Evolutionary conservation across 2,113 vertebrate species (phyloP).

Genomic region (Campylomormyrus numenius): DNA sequence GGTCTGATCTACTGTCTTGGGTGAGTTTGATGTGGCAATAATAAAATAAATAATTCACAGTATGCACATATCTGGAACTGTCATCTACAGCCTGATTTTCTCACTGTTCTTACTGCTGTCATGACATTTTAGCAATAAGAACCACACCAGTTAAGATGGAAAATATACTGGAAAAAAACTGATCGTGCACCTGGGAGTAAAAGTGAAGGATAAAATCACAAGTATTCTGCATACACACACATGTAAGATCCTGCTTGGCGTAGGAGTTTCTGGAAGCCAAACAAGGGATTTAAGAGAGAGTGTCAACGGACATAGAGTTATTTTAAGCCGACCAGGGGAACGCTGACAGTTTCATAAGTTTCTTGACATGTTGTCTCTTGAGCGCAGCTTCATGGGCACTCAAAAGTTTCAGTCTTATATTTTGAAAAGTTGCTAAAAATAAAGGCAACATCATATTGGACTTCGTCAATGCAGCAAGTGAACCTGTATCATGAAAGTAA

Average conservation of each 20-base stretch:
- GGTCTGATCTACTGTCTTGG: neutral
- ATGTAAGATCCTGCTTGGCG: slow-evolving; percentile 17
- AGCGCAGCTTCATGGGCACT: neutral
- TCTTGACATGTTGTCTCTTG: slow-evolving; percentile 13
- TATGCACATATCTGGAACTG: neutral
- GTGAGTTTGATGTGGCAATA: neutral
- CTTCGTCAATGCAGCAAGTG: neutral
- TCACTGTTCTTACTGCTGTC: neutral
- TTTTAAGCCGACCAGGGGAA: slow-evolving; percentile 10
- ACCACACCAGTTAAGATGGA: neutral
- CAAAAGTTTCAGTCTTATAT: neutral
- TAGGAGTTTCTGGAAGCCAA: slow-evolving; percentile 10
- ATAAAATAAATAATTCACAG: neutral
- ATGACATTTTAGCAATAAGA: neutral
- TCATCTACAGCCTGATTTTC: neutral
- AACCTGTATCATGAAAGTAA: neutral
- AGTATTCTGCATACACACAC: slow-evolving; percentile 1
- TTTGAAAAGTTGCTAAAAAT: neutral
- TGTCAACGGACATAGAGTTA: slow-evolving; percentile 10
- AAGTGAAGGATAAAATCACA: neutral
- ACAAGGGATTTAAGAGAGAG: slow-evolving; percentile 9
- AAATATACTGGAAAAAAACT: neutral
- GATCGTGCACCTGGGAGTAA: neutral
- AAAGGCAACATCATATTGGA: neutral
- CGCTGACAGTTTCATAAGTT: slow-evolving; percentile 1